Conservation (phyloP, 2,797 vertebrate genomes). For the Nyctibius grandis region DNA sequence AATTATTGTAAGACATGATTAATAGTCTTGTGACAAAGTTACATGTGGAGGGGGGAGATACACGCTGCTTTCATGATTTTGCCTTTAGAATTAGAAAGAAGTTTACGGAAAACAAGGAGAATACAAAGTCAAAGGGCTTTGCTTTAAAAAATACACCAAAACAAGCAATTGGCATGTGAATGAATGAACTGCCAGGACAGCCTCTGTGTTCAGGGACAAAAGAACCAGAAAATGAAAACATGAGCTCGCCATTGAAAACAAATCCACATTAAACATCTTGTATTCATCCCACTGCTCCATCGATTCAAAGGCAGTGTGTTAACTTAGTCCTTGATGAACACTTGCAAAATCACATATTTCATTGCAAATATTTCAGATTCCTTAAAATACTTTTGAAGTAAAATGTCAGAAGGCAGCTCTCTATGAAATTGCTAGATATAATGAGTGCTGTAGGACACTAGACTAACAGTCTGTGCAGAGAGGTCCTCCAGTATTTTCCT, state of each 20-base stretch:
- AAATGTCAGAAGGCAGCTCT: not conserved
- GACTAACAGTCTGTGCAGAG: not conserved
- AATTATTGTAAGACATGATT: slow-evolving; percentile 44
- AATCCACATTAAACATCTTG: not conserved
- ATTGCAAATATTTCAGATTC: not conserved
- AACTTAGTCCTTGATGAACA: not conserved
- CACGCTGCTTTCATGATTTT: not conserved
- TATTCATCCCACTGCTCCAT: not conserved
- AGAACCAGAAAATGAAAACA: not conserved
- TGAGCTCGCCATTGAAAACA: not conserved
- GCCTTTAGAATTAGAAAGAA: slow-evolving; percentile 1
- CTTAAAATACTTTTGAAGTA: not conserved
- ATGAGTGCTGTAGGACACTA: not conserved
- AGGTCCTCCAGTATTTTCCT: not conserved
- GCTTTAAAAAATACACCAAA: not conserved
- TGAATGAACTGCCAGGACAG: not conserved
- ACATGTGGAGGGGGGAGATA: slow-evolving; percentile 27
- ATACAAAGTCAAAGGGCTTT: not conserved
- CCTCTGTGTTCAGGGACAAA: not conserved
- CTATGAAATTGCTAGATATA: not conserved
- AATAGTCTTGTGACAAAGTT: slow-evolving; percentile 70
- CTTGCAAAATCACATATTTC: not conserved
- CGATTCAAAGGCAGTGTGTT: not conserved
- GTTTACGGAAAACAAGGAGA: slow-evolving; percentile 3
- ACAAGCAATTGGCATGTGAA: not conserved